Conservation (phyloP, 2,888 invertebrate species). For the Agrochola lychnidis region DNA sequence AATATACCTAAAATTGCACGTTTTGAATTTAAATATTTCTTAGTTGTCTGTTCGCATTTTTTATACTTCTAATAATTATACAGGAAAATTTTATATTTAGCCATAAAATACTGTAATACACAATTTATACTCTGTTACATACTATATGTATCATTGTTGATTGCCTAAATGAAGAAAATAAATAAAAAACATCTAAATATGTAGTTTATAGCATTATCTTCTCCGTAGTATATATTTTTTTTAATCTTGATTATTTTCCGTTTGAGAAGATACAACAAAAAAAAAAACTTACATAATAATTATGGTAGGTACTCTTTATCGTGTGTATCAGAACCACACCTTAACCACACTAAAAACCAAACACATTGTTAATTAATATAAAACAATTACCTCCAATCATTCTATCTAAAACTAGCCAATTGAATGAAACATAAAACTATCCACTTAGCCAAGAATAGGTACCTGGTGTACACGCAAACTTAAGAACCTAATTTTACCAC, state of each 20-base stretch:
- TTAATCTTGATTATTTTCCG: too few species aligned
- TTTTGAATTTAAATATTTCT: too few species aligned
- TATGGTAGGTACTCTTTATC: neutral
- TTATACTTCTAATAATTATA: too few species aligned
- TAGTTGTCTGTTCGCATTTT: too few species aligned
- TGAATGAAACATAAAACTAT: slow-evolving; percentile 62
- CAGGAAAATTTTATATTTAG: too few species aligned
- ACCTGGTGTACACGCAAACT: slow-evolving; percentile 67
- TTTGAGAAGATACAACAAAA: too few species aligned
- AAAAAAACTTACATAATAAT: neutral
- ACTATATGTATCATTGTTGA: too few species aligned
- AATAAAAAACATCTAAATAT: neutral
- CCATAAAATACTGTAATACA: too few species aligned
- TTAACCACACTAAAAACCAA: slow-evolving; percentile 8
- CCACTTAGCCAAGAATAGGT: slow-evolving; percentile 68
- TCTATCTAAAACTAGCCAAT: slow-evolving; percentile 57
- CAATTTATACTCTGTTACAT: too few species aligned
- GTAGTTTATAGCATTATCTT: neutral
- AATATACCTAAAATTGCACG: too few species aligned
- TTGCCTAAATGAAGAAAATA: too few species aligned
- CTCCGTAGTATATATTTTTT: too few species aligned
- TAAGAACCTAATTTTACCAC: slow-evolving; percentile 74
- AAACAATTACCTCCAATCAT: slow-evolving; percentile 48
- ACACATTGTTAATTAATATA: slow-evolving; percentile 35
- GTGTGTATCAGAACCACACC: neutral